phyloP scores from a whole-genome alignment of 1,140 invertebrate species.

The Tetramorium simillimum region DNA sequence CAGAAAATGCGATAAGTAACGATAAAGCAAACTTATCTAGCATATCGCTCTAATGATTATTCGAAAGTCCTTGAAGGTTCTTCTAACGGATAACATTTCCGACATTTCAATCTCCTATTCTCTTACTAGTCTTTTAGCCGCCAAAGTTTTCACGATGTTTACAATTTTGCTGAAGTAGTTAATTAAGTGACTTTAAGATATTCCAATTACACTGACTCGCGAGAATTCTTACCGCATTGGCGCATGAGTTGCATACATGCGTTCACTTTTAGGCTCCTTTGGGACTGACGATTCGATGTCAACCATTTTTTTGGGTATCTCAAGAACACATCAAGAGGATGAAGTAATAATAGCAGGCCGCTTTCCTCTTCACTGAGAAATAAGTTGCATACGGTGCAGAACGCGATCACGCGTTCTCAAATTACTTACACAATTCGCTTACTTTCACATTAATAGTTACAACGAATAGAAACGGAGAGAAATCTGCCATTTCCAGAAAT shows the following conservation, averaged over 20 bases:
- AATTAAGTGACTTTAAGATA: neutral
- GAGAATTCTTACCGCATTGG: slow-evolving; percentile 20
- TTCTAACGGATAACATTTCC: neutral
- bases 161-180: neutral
- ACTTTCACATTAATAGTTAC: neutral
- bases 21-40: neutral
- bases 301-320: slow-evolving; percentile 7
- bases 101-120: neutral
- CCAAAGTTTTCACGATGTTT: neutral
- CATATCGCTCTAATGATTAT: neutral
- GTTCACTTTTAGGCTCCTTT: neutral
- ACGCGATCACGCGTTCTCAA: neutral
- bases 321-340: neutral
- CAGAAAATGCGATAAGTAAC: neutral
- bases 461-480: neutral
- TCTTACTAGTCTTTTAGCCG: no score
- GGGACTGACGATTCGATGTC: neutral
- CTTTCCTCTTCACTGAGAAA: neutral
- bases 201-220: neutral
- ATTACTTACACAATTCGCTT: neutral
- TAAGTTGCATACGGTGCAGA: neutral
- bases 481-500: neutral
- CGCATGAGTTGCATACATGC: neutral
- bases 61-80: neutral
- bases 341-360: neutral